These are phyloP conservation scores for Margarornis squamiger DNA, from an alignment of 2,797 vertebrate species.

Conservation along the genomic window DNA sequence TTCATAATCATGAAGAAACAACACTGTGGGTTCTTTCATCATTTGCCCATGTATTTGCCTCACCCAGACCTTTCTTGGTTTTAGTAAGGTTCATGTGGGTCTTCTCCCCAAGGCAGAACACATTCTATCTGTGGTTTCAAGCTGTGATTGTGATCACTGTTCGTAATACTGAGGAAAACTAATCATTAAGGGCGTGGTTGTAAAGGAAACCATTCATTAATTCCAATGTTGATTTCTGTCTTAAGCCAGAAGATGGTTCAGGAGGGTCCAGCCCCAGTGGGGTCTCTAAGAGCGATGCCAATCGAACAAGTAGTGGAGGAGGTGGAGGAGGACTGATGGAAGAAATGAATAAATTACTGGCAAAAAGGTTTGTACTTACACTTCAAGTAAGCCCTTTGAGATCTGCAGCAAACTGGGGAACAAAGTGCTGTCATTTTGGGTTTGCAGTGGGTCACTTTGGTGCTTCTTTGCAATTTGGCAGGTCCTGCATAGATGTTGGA, in stretches of 20 bases:
- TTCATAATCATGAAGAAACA: neutral
- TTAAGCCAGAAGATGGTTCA: constrained; percentile 91
- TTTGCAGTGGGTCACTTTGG: neutral
- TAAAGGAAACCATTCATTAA: neutral
- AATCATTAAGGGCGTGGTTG: neutral
- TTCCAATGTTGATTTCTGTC: constrained; percentile 1
- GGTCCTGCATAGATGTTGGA: neutral
- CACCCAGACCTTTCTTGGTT: neutral
- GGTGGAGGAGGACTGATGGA: constrained; percentile 95
- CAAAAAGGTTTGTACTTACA: constrained; percentile 86
- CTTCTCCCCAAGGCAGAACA: neutral
- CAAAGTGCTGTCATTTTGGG: neutral
- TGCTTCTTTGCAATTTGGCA: neutral
- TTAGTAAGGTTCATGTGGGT: neutral
- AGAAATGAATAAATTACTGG: constrained; percentile 99
- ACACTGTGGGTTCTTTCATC: neutral
- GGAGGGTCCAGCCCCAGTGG: constrained; percentile 86
- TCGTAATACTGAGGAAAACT: neutral
- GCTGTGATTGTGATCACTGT: neutral
- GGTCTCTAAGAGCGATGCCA: constrained; percentile 90
- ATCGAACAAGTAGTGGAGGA: constrained; percentile 90
- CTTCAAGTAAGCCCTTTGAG: neutral
- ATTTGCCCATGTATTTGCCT: neutral
- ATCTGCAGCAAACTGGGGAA: neutral
- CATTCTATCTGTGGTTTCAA: neutral